These are phyloP conservation scores for Drosophila pandora DNA, from an alignment of 1,140 invertebrate species.

Conservation along the genomic window DNA sequence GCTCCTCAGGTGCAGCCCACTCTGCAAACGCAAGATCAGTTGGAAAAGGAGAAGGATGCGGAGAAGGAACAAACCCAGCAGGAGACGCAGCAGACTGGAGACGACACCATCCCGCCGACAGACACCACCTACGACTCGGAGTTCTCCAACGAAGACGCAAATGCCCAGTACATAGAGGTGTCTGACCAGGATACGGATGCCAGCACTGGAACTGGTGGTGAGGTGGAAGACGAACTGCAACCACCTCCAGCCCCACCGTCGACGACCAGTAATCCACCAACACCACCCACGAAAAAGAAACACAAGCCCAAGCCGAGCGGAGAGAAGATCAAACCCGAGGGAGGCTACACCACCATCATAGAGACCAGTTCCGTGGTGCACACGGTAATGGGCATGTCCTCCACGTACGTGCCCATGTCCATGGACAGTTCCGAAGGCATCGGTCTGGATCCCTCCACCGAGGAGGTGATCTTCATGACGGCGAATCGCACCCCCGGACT, in stretches of 20 bases:
- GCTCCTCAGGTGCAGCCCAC: conserved; percentile 48
- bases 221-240: conserved; percentile 59
- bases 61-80: conserved; percentile 20
- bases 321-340: conserved; percentile 59
- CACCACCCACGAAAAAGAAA: conserved; percentile 62
- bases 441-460: conserved; percentile 71
- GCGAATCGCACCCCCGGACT: conserved; percentile 81
- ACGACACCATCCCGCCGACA: conserved; percentile 63
- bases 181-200: conserved; percentile 73
- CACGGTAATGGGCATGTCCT: conserved; percentile 70
- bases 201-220: conserved; percentile 26
- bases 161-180: conserved; percentile 78
- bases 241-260: conserved; percentile 29
- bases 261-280: conserved; percentile 19
- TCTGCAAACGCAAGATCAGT: conserved; percentile 50
- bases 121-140: conserved; percentile 79
- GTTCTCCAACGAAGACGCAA: conserved; percentile 76
- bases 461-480: conserved; percentile 79
- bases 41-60: conserved; percentile 8
- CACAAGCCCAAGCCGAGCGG: conserved; percentile 56
- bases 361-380: conserved; percentile 72
- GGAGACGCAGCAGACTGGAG: conserved; percentile 28
- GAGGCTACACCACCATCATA: conserved; percentile 61
- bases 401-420: conserved; percentile 75
- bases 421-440: conserved; percentile 64